Percentiles rank a stretch among this genome's conserved stretches.
These are phyloP conservation scores for Bergia puertoricense DNA, from an alignment of 92 coral and sea anemone species.

Conservation along the genomic window DNA sequence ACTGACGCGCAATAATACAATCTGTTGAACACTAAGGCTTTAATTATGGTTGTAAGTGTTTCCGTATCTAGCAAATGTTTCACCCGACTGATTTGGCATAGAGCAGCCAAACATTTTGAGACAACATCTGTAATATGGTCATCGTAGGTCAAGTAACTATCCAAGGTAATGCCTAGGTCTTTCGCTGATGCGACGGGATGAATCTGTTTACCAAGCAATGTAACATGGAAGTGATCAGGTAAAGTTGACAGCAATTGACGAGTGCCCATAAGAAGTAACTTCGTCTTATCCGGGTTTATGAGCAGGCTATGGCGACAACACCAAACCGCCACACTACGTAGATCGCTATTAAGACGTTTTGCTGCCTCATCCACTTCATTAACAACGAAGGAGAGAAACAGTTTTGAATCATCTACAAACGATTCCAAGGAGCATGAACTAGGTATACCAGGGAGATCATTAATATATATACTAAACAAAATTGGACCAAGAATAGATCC, in stretches of 20 bases:
- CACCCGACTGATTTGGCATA: constrained; percentile 38
- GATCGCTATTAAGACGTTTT: neutral
- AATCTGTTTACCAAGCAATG: constrained; percentile 29
- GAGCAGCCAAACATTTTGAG: constrained; percentile 39
- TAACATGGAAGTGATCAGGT: constrained; percentile 23
- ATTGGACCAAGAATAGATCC: neutral
- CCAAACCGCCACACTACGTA: constrained; percentile 5
- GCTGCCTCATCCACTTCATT: neutral
- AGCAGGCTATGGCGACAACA: constrained; percentile 17
- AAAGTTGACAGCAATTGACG: constrained; percentile 19
- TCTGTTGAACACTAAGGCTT: no score
- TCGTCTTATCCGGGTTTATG: constrained; percentile 27
- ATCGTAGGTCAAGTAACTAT: no score
- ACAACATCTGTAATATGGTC: no score
- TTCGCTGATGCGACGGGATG: neutral
- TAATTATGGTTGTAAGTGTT: neutral
- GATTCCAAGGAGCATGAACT: neutral
- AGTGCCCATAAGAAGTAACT: constrained; percentile 20
- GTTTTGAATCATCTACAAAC: constrained; percentile 21
- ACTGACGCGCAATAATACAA: no score
- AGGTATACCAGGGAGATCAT: neutral
- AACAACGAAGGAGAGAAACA: constrained; percentile 29
- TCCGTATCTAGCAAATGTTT: constrained; percentile 31
- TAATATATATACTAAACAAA: neutral
- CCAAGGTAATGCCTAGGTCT: no score